These are phyloP conservation scores for Grantiella picta DNA, from an alignment of 2,113 vertebrate genomes.

Conservation along the genomic window DNA sequence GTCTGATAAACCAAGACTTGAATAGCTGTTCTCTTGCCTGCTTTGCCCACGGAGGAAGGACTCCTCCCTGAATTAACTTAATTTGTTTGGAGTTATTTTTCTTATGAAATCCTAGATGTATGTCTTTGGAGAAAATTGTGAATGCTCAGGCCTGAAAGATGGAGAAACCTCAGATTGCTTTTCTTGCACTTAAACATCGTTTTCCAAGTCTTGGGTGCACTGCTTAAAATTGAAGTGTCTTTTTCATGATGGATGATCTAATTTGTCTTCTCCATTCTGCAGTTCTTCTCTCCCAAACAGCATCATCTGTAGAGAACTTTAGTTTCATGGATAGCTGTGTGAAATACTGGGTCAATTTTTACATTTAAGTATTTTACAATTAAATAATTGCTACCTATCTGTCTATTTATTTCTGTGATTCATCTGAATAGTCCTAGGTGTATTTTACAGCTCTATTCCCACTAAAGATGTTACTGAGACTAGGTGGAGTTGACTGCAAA, in stretches of 20 bases:
- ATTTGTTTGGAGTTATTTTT: background rate
- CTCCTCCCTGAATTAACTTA: background rate
- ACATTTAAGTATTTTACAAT: background rate
- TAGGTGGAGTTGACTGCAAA: background rate
- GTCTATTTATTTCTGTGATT: background rate
- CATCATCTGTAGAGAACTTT: background rate
- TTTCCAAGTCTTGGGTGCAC: background rate
- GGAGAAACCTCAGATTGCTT: background rate
- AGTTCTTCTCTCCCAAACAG: background rate
- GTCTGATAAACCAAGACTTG: background rate
- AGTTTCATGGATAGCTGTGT: background rate
- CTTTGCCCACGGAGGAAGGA: background rate
- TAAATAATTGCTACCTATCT: background rate
- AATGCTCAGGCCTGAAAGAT: background rate
- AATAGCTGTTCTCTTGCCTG: background rate
- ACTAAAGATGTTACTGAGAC: background rate
- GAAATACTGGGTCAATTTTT: background rate
- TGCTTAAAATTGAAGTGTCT: background rate
- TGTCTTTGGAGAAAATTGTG: background rate
- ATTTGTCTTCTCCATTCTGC: background rate
- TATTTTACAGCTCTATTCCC: background rate
- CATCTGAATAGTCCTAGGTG: background rate
- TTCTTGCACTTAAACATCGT: background rate
- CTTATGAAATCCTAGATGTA: background rate
- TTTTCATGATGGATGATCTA: background rate